Evolutionary conservation across 2,797 vertebrate species (phyloP).

Genomic region (Trichosurus vulpecula): DNA sequence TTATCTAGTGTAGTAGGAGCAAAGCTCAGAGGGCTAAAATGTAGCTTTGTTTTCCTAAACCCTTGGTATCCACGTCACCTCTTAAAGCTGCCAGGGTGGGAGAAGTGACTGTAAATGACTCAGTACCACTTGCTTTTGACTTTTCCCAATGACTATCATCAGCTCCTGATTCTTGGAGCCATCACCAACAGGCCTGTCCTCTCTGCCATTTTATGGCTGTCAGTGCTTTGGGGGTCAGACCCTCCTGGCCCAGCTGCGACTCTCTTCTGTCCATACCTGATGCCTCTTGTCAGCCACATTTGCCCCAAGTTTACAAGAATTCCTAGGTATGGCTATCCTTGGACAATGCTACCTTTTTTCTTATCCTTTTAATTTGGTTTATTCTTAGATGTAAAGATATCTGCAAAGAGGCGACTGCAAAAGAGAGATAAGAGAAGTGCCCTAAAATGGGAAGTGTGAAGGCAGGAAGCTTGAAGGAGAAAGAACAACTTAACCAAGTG

Average conservation of each 20-base stretch:
- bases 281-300: background rate
- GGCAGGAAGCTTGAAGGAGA: background rate
- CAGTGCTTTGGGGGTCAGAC: background rate
- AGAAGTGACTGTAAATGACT: conserved; percentile 14
- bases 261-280: background rate
- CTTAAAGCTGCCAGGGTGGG: background rate
- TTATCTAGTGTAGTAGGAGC: conserved; percentile 10
- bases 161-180: background rate
- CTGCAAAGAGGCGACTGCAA: conserved; percentile 1
- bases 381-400: background rate
- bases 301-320: background rate
- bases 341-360: background rate
- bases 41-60: background rate
- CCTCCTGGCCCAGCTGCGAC: background rate
- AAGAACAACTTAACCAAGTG: background rate
- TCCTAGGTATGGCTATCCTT: background rate
- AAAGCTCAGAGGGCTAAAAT: conserved; percentile 18
- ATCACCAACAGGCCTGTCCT: background rate
- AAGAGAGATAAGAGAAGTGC: conserved; percentile 7
- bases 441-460: conserved; percentile 57
- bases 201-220: conserved; percentile 2
- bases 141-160: background rate
- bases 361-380: background rate
- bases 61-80: conserved; percentile 4
- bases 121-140: background rate